These are phyloP conservation scores for Exaiptasia diaphana DNA, from an alignment of 64 coral and sea anemone genomes.

Conservation along the genomic window DNA sequence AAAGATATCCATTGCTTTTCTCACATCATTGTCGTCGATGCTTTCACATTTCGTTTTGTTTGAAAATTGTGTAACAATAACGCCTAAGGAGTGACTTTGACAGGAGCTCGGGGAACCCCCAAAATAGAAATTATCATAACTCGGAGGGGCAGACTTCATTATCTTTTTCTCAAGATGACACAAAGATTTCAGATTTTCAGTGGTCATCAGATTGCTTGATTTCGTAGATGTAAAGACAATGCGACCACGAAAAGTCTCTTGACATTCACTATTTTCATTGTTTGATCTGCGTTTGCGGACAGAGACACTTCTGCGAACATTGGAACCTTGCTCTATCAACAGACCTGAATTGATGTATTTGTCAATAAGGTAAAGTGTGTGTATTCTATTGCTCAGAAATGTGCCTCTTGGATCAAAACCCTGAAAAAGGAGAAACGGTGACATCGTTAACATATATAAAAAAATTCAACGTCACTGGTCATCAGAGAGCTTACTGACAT, in stretches of 20 bases:
- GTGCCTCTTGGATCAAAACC: slow-evolving; percentile 93
- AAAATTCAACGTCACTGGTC: no score
- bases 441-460: no score
- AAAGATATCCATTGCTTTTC: no score
- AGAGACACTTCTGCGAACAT: no score
- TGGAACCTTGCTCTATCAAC: no score
- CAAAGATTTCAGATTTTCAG: slow-evolving; percentile 46
- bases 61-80: slow-evolving; percentile 60
- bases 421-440: slow-evolving; percentile 23
- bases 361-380: neutral
- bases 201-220: slow-evolving; percentile 27
- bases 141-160: neutral
- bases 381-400: slow-evolving; percentile 53
- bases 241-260: neutral
- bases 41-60: no score
- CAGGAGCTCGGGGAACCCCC: neutral
- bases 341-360: no score
- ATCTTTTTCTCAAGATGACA: slow-evolving; percentile 64
- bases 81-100: slow-evolving; percentile 55
- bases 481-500: no score
- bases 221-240: slow-evolving; percentile 62
- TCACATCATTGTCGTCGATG: no score
- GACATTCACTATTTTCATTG: neutral
- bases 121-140: neutral
- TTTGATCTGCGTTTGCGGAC: neutral